phyloP scores from a whole-genome alignment of 2,797 vertebrate species.

The Triplophysa bombifrons region DNA sequence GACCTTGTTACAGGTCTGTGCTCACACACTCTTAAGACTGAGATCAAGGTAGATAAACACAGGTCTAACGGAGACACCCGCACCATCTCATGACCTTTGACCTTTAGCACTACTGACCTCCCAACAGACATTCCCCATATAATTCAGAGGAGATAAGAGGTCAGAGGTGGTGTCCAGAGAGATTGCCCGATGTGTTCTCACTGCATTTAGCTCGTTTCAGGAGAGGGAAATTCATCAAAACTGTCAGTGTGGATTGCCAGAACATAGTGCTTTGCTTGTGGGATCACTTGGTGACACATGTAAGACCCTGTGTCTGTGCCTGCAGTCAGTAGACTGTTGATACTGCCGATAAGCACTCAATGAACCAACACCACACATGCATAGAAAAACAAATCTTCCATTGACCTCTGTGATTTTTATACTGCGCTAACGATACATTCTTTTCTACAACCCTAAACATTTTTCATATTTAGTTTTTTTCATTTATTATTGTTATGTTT shows the following conservation, averaged over 20 bases:
- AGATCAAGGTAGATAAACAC: slow-evolving; percentile 59
- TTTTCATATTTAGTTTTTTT: not conserved
- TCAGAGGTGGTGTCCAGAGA: slow-evolving; percentile 44
- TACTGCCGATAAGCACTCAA: slow-evolving; percentile 14
- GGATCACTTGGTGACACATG: slow-evolving; percentile 10
- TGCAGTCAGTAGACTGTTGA: slow-evolving; percentile 28
- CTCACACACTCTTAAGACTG: slow-evolving; percentile 34
- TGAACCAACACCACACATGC: slow-evolving; percentile 1
- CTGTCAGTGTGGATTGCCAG: slow-evolving; percentile 46
- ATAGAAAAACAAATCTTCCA: not conserved
- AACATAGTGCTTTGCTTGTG: slow-evolving; percentile 32
- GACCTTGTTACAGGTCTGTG: slow-evolving; percentile 41
- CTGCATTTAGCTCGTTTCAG: slow-evolving; percentile 12
- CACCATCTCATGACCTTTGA: slow-evolving; percentile 51
- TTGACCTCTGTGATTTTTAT: no score
- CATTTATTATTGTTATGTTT: not conserved
- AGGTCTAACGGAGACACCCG: slow-evolving; percentile 35
- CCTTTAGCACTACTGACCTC: slow-evolving; percentile 44
- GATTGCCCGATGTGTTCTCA: slow-evolving; percentile 22
- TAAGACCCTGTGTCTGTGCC: slow-evolving; percentile 40
- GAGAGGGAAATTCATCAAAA: slow-evolving; percentile 38
- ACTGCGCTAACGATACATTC: no score
- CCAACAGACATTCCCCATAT: slow-evolving; percentile 56
- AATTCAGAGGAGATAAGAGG: slow-evolving; percentile 53
- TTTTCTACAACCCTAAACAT: not conserved